phyloP scores from a whole-genome alignment of 2,113 vertebrate species.

The Solea solea region DNA sequence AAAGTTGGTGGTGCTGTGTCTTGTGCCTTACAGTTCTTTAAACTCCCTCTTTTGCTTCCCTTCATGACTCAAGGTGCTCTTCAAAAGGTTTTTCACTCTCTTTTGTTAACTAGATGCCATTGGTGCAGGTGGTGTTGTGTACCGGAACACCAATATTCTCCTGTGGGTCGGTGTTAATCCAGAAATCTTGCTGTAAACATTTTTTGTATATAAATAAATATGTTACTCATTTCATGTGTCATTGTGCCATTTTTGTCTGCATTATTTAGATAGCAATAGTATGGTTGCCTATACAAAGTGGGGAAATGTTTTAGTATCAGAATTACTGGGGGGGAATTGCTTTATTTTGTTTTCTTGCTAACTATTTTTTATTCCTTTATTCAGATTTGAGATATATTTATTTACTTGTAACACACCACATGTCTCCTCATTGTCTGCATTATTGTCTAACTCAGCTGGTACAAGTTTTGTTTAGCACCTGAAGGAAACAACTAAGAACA shows the following conservation, averaged over 20 bases:
- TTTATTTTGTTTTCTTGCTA: too few species aligned
- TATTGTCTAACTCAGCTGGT: too few species aligned
- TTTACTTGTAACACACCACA: too few species aligned
- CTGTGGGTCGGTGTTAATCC: constrained; percentile 66
- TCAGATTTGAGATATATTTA: too few species aligned
- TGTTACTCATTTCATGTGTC: constrained; percentile 73
- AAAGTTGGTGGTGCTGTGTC: constrained; percentile 78
- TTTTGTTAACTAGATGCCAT: constrained; percentile 69
- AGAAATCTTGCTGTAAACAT: constrained; percentile 83
- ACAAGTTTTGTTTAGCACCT: too few species aligned
- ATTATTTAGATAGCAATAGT: not conserved
- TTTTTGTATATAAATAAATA: constrained; percentile 84
- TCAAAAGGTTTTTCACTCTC: constrained; percentile 28
- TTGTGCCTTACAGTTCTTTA: constrained; percentile 77
- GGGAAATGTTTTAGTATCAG: too few species aligned
- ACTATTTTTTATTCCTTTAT: too few species aligned
- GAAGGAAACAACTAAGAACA: too few species aligned
- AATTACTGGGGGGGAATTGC: too few species aligned
- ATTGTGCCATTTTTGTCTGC: constrained; percentile 1
- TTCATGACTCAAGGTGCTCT: constrained; percentile 76
- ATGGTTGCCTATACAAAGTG: too few species aligned
- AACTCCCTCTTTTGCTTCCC: constrained; percentile 57
- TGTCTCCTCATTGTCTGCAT: too few species aligned
- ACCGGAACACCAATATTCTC: constrained; percentile 58
- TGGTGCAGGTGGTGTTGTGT: constrained; percentile 59